Evolutionary conservation across 2,113 vertebrate genomes (phyloP), one percentile per base, ranked within the genome.

Genomic region (Nasalis larvatus): DNA sequence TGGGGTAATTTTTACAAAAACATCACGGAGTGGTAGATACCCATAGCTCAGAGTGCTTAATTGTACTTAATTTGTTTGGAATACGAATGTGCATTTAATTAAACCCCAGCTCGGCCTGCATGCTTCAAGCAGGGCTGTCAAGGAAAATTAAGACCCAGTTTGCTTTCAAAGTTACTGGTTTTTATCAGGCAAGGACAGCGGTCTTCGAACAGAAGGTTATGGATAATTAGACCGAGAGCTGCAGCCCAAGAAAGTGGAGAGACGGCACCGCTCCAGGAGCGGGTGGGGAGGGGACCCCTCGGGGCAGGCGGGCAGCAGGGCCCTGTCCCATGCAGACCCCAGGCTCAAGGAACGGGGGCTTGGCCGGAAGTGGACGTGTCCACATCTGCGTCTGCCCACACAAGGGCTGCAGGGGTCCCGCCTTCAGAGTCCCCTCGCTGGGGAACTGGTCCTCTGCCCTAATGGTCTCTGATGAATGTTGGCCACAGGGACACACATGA

Each of bases 41-140:
- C 99, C 99, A 99, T 99, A 99, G 99, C 99, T 99, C 99, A 99
- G 99, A 98, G 99, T 98, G 99, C 99, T 99, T 99, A 99, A 99
- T 99, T 99, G 99, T 99, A 99, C 99, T 99, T 99, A 99, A 99
- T 99, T 99, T 99, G 99, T 99, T 99, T 99, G 99, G 99, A 99
- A 99, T 99, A 99, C 99, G 99, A 99, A 99, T 99, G 99, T 99
- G 99, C 99, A 99, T 99, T 99, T 99, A 99, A 99, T 99, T 99
- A 99, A 98, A 99, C 98, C 97, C 98, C 99, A 99, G 99, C 99
- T 99, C 98, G 98, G 98, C 99, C 99, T 92, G 98, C 98, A 98
- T 99, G 99, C 99, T 99, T 99, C 99, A 99, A 99, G 98, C 99
- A 98, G 99, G 98, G 98, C 99, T 99, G 99, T 99, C 99, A 99